phyloP scores from a whole-genome alignment of 1,140 invertebrate species.

The Whitmania pigra region DNA sequence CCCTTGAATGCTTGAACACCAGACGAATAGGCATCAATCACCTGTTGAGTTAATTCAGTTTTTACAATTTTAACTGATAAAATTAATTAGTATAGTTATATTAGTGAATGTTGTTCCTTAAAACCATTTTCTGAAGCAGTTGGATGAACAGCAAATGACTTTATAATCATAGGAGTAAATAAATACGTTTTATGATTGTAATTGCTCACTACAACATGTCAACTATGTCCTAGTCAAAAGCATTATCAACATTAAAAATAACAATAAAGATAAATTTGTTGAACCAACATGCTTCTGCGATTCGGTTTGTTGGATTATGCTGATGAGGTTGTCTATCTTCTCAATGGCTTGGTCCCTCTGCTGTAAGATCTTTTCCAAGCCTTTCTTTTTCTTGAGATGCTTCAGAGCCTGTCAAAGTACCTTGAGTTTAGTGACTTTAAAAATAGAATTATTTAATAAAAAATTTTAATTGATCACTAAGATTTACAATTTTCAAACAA shows the following conservation, averaged over 20 bases:
- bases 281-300: conserved; percentile 4
- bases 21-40: conserved; percentile 10
- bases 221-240: no score
- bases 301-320: conserved; percentile 18
- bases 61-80: background rate
- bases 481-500: no score
- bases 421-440: background rate
- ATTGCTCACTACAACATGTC: no score
- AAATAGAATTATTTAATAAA: background rate
- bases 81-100: no score
- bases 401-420: conserved; percentile 8
- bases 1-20: conserved; percentile 12
- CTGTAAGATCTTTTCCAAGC: background rate
- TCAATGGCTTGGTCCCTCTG: conserved; percentile 17
- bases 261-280: no score
- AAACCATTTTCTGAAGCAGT: no score
- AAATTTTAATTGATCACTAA: background rate
- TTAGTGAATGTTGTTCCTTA: no score
- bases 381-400: conserved; percentile 10
- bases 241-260: no score
- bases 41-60: background rate
- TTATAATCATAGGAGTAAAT: no score
- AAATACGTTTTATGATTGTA: no score
- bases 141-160: no score
- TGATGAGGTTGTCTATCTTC: conserved; percentile 10